phyloP scores from a whole-genome alignment of 2,888 invertebrate genomes.

The Nomada lathburiana region DNA sequence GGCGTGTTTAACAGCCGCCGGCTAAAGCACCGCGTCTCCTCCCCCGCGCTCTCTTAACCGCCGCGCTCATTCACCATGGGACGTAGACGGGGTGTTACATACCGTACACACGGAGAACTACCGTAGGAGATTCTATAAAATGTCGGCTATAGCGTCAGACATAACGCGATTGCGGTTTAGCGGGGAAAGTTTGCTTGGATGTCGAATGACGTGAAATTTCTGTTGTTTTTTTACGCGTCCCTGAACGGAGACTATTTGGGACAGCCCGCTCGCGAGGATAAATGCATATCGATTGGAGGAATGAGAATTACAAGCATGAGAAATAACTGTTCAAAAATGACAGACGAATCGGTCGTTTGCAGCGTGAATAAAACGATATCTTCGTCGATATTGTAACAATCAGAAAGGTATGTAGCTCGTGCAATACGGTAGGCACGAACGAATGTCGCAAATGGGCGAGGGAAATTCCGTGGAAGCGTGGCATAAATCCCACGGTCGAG shows the following conservation, averaged over 20 bases:
- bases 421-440: slow-evolving; percentile 5
- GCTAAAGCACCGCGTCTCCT: slow-evolving; percentile 77
- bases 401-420: not conserved
- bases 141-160: slow-evolving; percentile 21
- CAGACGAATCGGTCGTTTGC: not conserved
- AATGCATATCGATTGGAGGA: too few species aligned
- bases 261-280: not conserved
- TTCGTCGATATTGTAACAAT: not conserved
- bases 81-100: slow-evolving; percentile 69
- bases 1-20: slow-evolving; percentile 82
- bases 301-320: not conserved
- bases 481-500: slow-evolving; percentile 44
- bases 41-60: slow-evolving; percentile 52
- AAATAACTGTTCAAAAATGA: not conserved
- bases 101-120: slow-evolving; percentile 57
- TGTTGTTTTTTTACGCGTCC: not conserved
- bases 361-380: not conserved
- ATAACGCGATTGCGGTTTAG: not conserved
- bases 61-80: slow-evolving; percentile 69
- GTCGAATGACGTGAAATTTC: not conserved
- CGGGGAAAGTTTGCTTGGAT: slow-evolving; percentile 5
- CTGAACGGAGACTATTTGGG: not conserved
- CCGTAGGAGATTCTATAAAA: slow-evolving; percentile 62
- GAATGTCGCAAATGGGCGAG: slow-evolving; percentile 18
- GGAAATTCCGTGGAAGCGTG: slow-evolving; percentile 37